Base-by-base conservation (phyloP, 2,113 vertebrate species). In the Scartelaos histophorus region DNA sequence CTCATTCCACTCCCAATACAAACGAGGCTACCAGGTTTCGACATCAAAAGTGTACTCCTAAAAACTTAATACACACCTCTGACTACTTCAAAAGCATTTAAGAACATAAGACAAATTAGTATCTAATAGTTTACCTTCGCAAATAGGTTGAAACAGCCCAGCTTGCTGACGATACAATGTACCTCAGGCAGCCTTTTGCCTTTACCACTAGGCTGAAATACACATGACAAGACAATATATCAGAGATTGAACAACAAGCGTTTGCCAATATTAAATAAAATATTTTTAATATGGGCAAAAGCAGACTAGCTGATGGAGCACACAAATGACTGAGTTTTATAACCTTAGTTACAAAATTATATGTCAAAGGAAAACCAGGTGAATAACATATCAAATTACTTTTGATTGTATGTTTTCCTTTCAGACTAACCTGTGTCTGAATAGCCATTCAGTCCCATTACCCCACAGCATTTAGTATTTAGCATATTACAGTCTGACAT, bases 81-180 rank as follows among this genome's bases (percentile, higher is more conserved):
- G 49, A 53, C 49, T 53, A n/a, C 16, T 61, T 74, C 24, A 70
- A 72, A 13, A 5, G 45, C 10, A 0, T 45, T 66, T 66, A 16
- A 1, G 17, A 58, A 75, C 19, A 35, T 19, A 29, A 38, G 67
- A 5, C 11, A n/a, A 45, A 17, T 25, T 66, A 54, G 60, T 21
- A 58, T 11, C 35, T 2, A 60, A 6, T 51, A 46, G 54, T 89
- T 94, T 93, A 99, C 98, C 97, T 98, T 99, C 67, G 97, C 95
- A 90, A 99, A 99, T 75, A 98, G 95, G 89, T 97, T 96, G 94
- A 99, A 99, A 90, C 98, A 99, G 86, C 98, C 98, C 45, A 99
- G 89, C 76, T 95, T 95, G 90, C 97, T 99, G 58, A 99, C 94
- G 73, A 99, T 96, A 87, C 98, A 99, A 84, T 98, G 96, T 0